Base-by-base conservation (phyloP, 2,888 invertebrate species). In the Shargacucullia verbasci region DNA sequence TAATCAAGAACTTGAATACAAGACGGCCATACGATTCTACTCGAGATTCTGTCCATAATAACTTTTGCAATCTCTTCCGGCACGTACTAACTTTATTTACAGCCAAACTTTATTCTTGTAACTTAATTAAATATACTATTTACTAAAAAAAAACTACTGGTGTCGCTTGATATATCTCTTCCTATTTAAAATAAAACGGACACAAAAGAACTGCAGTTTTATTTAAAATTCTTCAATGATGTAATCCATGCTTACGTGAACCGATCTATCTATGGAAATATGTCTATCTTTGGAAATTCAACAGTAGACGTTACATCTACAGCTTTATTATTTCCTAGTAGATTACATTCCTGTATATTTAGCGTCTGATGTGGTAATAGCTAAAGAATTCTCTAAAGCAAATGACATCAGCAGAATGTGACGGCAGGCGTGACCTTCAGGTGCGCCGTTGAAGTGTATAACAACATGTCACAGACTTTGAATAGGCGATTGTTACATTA, bases 391-490 rank as follows among this genome's bases (percentile, higher is more conserved):
- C 76, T 79, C 81, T 74, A 76, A 70, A 53, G 71, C 71, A 78
- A 77, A 76, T 76, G 78, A 81, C 85, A 81, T 84, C 80, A 78
- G 73, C 70, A 67, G 79, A 82, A 82, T 79, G 78, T 74, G 70
- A 78, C 76, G 73, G 65, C 67, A 69, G 78, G 69, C 43, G 43
- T 37, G 85, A 85, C 88, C 89, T 90, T 87, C 88, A 82, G 79
- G 80, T 81, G 70, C 72, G 67, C 60, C 56, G 55, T 61, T 56
- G 60, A 72, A 74, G 59, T 74, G 70, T 77, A 76, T 55, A 68
- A 78, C 62, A 70, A 70, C 75, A 65, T 70, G 73, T 68, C 65
- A 55, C 47, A 43, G 50, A 53, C 60, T 70, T 59, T 67, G 70
- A 59, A 34, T 59, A 57, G 58, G 55, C 46, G 60, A 62, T 61